These are phyloP conservation scores for Drosophila tristis DNA, from an alignment of 1,140 invertebrate genomes.

Conservation along the genomic window DNA sequence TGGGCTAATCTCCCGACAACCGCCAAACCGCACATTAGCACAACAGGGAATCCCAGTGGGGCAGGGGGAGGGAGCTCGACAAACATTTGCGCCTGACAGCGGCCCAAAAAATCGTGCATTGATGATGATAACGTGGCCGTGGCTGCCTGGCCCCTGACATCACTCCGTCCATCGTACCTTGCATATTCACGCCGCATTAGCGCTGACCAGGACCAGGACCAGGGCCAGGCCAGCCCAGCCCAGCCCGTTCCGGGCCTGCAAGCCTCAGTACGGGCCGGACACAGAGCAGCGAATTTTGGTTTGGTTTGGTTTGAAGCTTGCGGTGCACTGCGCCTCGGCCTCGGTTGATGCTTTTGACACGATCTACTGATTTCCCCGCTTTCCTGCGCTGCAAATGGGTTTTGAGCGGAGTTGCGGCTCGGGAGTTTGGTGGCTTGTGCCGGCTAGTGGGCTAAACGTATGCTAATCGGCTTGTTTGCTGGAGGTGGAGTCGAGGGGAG, in stretches of 20 bases:
- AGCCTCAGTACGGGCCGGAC: constrained; percentile 15
- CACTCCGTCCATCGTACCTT: constrained; percentile 38
- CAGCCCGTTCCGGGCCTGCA: constrained; percentile 35
- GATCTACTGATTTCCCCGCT: constrained; percentile 64
- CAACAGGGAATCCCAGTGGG: constrained; percentile 39
- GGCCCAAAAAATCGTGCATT: constrained; percentile 70
- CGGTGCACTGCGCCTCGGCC: constrained; percentile 31
- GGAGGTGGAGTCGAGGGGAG: neutral
- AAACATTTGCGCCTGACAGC: constrained; percentile 58
- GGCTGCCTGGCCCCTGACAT: constrained; percentile 21
- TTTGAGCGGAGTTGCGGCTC: neutral
- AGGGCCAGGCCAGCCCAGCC: neutral
- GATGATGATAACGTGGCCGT: constrained; percentile 68
- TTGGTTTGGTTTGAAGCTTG: constrained; percentile 55
- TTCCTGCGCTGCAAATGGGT: constrained; percentile 2
- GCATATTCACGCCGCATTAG: constrained; percentile 82
- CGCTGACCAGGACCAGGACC: constrained; percentile 34
- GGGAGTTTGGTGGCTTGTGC: constrained; percentile 24
- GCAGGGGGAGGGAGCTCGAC: constrained; percentile 18
- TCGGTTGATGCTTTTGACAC: constrained; percentile 78
- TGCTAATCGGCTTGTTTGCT: constrained; percentile 75
- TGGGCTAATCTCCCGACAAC: constrained; percentile 69
- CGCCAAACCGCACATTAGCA: constrained; percentile 77
- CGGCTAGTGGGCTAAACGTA: constrained; percentile 53
- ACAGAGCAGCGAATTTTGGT: constrained; percentile 50